These are phyloP conservation scores for Pyxicephalus adspersus DNA, from an alignment of 2,113 vertebrate species.

Conservation along the genomic window DNA sequence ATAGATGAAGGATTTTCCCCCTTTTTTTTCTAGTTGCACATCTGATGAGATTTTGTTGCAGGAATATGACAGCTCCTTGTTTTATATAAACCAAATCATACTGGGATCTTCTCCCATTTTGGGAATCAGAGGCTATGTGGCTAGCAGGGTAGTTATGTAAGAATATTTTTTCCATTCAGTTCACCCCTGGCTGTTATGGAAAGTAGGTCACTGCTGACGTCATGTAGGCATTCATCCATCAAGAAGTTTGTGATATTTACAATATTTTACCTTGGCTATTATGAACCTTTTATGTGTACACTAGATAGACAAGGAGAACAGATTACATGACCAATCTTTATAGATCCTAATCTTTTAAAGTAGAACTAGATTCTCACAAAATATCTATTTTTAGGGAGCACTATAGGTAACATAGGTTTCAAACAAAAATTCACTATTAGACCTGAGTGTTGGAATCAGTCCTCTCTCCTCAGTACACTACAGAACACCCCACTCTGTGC, in stretches of 20 bases:
- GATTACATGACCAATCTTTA: neutral
- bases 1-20: neutral
- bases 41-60: neutral
- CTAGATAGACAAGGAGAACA: neutral
- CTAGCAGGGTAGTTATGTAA: constrained; percentile 75
- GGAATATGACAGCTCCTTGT: constrained; percentile 1
- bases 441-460: too few relatives aligned
- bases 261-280: constrained; percentile 34
- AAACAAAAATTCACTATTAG: too few relatives aligned
- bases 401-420: too few relatives aligned
- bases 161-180: constrained; percentile 73
- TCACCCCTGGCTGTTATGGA: constrained; percentile 63
- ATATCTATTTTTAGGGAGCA: too few relatives aligned
- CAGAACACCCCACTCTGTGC: too few relatives aligned
- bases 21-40: neutral
- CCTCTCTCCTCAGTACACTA: too few relatives aligned
- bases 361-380: too few relatives aligned
- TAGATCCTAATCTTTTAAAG: too few relatives aligned
- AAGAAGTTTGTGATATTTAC: constrained; percentile 35
- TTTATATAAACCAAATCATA: constrained; percentile 31
- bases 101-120: constrained; percentile 19
- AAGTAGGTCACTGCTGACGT: constrained; percentile 73
- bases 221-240: constrained; percentile 50
- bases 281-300: constrained; percentile 6
- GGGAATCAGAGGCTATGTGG: constrained; percentile 61